Percentiles rank a stretch among this genome's conserved stretches.
These are phyloP conservation scores for Grammomys surdaster DNA, from an alignment of 2,113 vertebrate genomes.

Conservation along the genomic window DNA sequence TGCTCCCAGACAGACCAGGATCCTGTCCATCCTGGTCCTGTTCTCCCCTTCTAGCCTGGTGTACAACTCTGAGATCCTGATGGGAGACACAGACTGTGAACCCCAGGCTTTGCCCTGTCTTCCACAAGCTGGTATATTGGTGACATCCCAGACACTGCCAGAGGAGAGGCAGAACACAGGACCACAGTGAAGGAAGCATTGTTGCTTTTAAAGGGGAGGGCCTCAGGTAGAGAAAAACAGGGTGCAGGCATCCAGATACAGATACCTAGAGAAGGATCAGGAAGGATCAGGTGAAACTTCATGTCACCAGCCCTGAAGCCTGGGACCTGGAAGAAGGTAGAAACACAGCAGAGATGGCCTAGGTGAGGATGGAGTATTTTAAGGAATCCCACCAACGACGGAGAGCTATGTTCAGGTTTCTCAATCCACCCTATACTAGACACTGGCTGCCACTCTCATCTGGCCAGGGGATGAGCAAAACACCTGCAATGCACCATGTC, in stretches of 20 bases:
- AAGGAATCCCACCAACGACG: neutral
- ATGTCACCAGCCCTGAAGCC: too few relatives aligned
- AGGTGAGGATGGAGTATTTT: too few relatives aligned
- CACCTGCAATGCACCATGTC: accelerated
- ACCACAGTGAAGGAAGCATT: accelerated
- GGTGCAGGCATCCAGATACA: neutral
- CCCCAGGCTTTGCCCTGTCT: too few relatives aligned
- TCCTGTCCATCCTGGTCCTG: too few relatives aligned
- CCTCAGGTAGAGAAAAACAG: neutral
- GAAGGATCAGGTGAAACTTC: neutral
- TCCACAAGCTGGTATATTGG: too few relatives aligned
- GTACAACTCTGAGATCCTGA: too few relatives aligned
- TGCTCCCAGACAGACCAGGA: too few relatives aligned
- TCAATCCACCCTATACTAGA: neutral
- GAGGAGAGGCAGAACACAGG: too few relatives aligned
- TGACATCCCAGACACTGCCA: too few relatives aligned
- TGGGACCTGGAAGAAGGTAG: neutral
- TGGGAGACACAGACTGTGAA: too few relatives aligned
- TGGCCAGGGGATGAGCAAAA: neutral
- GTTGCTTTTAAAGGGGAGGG: accelerated
- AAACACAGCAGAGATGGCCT: neutral
- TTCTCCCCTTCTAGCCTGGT: too few relatives aligned
- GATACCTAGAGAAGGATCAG: neutral
- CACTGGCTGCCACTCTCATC: too few relatives aligned
- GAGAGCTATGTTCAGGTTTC: neutral